Conservation (phyloP, 2,797 vertebrate genomes). For the Falco peregrinus region DNA sequence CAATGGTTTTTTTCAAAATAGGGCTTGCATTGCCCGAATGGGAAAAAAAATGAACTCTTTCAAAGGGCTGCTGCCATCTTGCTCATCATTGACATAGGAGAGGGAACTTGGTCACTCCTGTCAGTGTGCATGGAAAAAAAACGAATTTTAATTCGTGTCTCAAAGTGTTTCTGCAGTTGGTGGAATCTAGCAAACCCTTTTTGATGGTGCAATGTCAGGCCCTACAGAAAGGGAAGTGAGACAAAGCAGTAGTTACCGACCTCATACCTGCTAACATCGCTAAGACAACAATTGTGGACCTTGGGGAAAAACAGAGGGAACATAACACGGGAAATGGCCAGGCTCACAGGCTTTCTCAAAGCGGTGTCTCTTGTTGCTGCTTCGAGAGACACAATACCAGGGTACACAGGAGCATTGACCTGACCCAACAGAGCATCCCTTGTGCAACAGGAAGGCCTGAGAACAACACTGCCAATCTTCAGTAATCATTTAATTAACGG, state of each 20-base stretch:
- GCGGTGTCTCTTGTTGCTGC: neutral
- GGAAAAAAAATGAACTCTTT: neutral
- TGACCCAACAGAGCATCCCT: neutral
- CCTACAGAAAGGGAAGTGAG: neutral
- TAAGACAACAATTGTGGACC: neutral
- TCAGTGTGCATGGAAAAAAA: neutral
- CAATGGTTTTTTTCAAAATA: neutral
- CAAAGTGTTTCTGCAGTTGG: neutral
- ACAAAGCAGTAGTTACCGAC: neutral
- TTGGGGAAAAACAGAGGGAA: neutral
- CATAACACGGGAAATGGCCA: neutral
- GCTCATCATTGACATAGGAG: rapidly evolving
- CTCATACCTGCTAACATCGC: neutral
- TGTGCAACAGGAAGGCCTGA: neutral
- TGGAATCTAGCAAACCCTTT: neutral
- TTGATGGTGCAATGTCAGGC: neutral
- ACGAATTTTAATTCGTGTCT: neutral
- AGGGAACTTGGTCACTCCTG: neutral
- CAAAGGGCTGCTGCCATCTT: neutral
- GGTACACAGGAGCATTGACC: neutral
- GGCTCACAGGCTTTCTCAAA: neutral
- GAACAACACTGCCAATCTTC: neutral
- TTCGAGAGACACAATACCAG: neutral
- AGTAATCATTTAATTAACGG: neutral
- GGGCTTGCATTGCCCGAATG: rapidly evolving